A percentile compares a stretch with the other conserved stretches of the same genome.
Evolutionary conservation across 1,140 invertebrate species (phyloP).

Genomic region (Hylaeus anthracinus): DNA sequence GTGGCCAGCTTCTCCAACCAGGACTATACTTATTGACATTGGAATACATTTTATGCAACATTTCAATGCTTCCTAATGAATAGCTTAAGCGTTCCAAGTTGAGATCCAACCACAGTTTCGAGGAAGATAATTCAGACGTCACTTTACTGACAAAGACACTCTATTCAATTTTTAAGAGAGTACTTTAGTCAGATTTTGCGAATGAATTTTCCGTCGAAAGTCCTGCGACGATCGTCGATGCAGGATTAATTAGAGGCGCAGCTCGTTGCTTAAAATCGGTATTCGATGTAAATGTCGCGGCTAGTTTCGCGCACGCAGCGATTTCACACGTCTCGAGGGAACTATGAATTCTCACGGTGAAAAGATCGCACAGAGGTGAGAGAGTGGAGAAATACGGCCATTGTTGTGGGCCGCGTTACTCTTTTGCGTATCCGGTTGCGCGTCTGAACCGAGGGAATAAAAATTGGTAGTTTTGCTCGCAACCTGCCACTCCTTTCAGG

Average conservation of each 20-base stretch:
- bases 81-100: too few species aligned
- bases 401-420: constrained; percentile 6
- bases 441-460: background rate
- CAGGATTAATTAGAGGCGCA: background rate
- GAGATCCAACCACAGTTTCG: too few species aligned
- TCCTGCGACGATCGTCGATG: background rate
- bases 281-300: constrained; percentile 15
- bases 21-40: too few species aligned
- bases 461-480: background rate
- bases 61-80: too few species aligned
- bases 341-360: background rate
- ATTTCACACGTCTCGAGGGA: constrained; percentile 16
- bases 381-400: constrained; percentile 1
- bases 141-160: background rate
- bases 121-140: too few species aligned
- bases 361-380: constrained; percentile 10
- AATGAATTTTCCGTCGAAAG: background rate
- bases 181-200: too few species aligned
- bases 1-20: too few species aligned
- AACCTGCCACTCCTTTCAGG: background rate
- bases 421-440: constrained; percentile 3
- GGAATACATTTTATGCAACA: too few species aligned
- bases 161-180: too few species aligned
- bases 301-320: background rate
- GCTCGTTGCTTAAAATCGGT: constrained; percentile 1